phyloP scores from a whole-genome alignment of 2,113 vertebrate species.

The Microtus montanus region DNA sequence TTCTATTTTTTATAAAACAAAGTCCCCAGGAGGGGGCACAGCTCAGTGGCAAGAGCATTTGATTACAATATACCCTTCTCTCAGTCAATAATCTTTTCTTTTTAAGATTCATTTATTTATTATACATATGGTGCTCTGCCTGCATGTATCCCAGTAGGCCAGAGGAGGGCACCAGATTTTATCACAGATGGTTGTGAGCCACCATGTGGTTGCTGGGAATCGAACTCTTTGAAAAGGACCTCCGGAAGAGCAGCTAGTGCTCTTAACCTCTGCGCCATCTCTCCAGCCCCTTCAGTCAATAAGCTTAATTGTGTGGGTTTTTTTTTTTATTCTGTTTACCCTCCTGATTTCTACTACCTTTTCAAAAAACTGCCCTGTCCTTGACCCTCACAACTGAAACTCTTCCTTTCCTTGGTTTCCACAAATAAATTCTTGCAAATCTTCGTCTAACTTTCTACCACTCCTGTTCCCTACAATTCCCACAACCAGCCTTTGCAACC shows the following conservation, averaged over 20 bases:
- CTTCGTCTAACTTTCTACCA: conserved; percentile 64
- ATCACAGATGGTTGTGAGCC: not conserved
- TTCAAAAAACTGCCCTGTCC: conserved; percentile 3
- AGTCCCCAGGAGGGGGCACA: not conserved
- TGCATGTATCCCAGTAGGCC: not conserved
- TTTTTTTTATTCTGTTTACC: not conserved
- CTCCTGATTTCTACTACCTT: not conserved
- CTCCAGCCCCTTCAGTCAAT: not conserved
- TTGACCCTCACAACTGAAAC: conserved; percentile 53
- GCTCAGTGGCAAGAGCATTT: not conserved
- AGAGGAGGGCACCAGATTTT: not conserved
- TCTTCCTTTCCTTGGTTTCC: conserved; percentile 5
- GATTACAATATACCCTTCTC: not conserved
- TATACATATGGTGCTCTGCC: not conserved
- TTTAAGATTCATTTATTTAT: not conserved
- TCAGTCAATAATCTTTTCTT: not conserved
- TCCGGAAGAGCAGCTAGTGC: not conserved
- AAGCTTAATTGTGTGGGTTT: not conserved
- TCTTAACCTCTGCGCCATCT: not conserved
- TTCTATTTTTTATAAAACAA: conserved; percentile 26
- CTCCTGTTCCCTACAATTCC: conserved; percentile 60
- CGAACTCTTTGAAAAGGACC: not conserved
- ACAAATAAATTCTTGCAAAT: conserved; percentile 49
- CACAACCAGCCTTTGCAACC: conserved; percentile 56
- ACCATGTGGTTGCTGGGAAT: not conserved